These are phyloP conservation scores for Atrichornis clamosus DNA, from an alignment of 2,113 vertebrate species.

Conservation along the genomic window DNA sequence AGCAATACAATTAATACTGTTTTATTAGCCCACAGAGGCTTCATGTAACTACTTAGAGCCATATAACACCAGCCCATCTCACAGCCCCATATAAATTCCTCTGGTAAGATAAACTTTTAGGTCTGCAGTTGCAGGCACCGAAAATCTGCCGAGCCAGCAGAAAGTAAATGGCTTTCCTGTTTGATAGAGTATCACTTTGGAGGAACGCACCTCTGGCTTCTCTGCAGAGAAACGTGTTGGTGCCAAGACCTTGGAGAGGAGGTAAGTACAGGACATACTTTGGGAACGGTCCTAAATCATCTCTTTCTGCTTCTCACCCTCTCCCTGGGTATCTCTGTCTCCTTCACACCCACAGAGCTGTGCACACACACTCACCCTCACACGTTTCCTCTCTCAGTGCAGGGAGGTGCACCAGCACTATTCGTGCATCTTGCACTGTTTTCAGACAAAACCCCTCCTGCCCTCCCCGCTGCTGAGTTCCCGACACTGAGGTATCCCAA, in stretches of 20 bases:
- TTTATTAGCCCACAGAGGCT: conserved; percentile 66
- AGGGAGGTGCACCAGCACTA: neutral
- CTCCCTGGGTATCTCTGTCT: neutral
- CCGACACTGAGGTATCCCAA: neutral
- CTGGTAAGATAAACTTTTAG: conserved; percentile 67
- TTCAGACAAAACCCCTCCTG: neutral
- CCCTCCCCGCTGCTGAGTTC: neutral
- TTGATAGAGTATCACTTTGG: conserved; percentile 59
- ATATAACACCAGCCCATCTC: conserved; percentile 49
- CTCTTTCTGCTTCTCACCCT: neutral
- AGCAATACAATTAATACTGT: conserved; percentile 67
- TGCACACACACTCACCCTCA: neutral
- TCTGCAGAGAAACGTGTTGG: conserved; percentile 25
- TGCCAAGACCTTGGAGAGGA: conserved; percentile 55
- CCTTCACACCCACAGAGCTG: neutral
- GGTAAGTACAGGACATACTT: neutral
- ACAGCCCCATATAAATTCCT: conserved; percentile 63
- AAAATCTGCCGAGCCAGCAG: conserved; percentile 61
- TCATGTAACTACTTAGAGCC: conserved; percentile 53
- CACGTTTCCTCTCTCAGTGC: neutral
- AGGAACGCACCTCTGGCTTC: neutral
- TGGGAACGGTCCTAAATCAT: neutral
- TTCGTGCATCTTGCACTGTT: neutral
- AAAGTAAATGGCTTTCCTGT: conserved; percentile 60
- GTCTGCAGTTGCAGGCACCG: conserved; percentile 5